Evolutionary conservation across 2,797 vertebrate species (phyloP), one percentile per base, ranked within the genome.

Genomic region (Pangasius djambal): DNA sequence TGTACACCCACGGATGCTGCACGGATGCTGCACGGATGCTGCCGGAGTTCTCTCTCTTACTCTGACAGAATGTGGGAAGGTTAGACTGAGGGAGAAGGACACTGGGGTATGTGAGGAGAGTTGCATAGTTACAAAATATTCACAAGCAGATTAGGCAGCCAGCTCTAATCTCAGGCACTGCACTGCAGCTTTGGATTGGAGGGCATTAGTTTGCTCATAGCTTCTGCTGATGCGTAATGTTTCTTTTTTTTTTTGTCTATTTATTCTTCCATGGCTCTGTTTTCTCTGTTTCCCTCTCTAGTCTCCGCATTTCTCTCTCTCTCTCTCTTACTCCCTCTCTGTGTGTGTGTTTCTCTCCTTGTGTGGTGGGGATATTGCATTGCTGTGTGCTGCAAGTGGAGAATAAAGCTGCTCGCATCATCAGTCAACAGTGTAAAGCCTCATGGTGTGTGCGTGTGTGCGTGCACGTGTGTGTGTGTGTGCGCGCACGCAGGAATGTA

Each of bases 381-480:
- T 74, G 67, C 92, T 85, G 70, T 81, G 92, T 91, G 67, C 86
- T 90, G 89, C 89, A 74, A 92, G 83, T 61, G 87, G 90, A 91
- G 93, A 92, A 88, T 91, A 88, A 93, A 92, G 89, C 92, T 90
- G 90, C 94, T 93, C 94, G 87, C 91, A 78, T 95, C 93, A 95
- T 94, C 91, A 91, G 92, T 91, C 83, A 69, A 65, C n/a, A 69
- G 28, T 22, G 44, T 34, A 67, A 84, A 84, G 55, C 82, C 61
- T 83, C 57, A 92, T 88, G 86, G 89, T 89, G 61, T 87, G 85
- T 88, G 67, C 83, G 48, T 78, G 65, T 86, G 82, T 91, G 81
- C 4, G 40, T 40, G 40, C 4, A 5, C 86, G 90, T 90, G 93
- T 89, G 87, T 90, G 65, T 85, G 78, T 89, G 87, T 90, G 65